Evolutionary conservation across 2,113 vertebrate genomes (phyloP).

Genomic region (Murina feae): DNA sequence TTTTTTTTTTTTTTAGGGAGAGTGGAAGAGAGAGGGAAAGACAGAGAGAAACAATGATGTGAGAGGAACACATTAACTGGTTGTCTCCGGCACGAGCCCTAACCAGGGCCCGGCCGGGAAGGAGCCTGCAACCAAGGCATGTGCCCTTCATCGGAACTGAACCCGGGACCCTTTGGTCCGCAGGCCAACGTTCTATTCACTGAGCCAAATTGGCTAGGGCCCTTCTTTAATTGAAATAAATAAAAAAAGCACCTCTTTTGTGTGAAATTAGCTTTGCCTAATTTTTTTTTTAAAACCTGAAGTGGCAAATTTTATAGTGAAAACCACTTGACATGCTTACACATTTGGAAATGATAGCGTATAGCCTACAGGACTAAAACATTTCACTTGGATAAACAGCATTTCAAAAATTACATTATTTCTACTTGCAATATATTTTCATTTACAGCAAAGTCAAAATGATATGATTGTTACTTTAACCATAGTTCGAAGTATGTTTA

Average conservation of each 20-base stretch:
- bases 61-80: no score
- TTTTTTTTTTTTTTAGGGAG: no score
- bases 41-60: no score
- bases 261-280: background rate
- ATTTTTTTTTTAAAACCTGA: background rate
- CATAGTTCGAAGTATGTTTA: background rate
- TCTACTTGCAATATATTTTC: background rate
- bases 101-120: no score
- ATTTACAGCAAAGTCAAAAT: constrained; percentile 33
- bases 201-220: no score
- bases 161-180: no score
- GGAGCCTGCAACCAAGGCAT: no score
- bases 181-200: no score
- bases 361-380: background rate
- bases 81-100: no score
- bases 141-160: no score
- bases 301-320: background rate
- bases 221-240: background rate
- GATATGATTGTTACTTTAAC: background rate
- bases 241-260: background rate
- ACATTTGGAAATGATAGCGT: background rate
- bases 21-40: no score
- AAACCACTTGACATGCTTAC: background rate
- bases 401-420: constrained; percentile 12
- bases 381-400: background rate